Evolutionary conservation across 2,888 invertebrate species (phyloP), one percentile per base, ranked within the genome.

Genomic region (Suillia variegata): DNA sequence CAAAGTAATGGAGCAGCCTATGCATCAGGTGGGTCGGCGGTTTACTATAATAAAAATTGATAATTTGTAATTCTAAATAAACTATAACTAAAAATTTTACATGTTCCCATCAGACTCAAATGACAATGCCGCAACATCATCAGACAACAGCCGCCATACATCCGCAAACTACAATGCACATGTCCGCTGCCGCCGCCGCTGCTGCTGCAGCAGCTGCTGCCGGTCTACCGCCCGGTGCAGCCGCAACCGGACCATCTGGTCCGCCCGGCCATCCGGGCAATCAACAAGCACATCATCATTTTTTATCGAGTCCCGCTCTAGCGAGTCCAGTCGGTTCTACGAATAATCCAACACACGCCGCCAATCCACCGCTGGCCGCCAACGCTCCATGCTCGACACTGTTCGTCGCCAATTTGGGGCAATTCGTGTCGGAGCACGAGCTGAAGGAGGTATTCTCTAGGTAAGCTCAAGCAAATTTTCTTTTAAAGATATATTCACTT

Each of bases 401-500:
- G 71, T 98, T 98, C 86, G 97, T 98, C 80, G 98, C 98, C 79
- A 98, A 98, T 85, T 88, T 98, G 80, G 97, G 98, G 71, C 95
- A 95, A 84, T 96, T 94, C 83, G 96, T 97, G 78, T 96, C 95
- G 71, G 98, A 98, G 85, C 97, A 98, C 81, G 98, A 98, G 84
- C 90, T 98, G 73, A 97, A 97, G 87, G 96, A 97, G 85, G 92
- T 98, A 81, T 97, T 98, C 85, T 93, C 93, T 89, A 96, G 96
- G 96, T 97, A 84, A 85, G 86, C 65, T n/a, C n/a, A n/a, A n/a
- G 49, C 2, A 49, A 22, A 13, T 47, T 17, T 47, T 18, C 6
- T 47, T 47, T 47, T 47, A 8, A 45, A 45, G n/a, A 2, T 2
- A 1, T 33, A 13, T n/a, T n/a, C n/a, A n/a, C n/a, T 10, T 26